Evolutionary conservation across 2,888 invertebrate species (phyloP).

Genomic region (Ophion ventricosus): DNA sequence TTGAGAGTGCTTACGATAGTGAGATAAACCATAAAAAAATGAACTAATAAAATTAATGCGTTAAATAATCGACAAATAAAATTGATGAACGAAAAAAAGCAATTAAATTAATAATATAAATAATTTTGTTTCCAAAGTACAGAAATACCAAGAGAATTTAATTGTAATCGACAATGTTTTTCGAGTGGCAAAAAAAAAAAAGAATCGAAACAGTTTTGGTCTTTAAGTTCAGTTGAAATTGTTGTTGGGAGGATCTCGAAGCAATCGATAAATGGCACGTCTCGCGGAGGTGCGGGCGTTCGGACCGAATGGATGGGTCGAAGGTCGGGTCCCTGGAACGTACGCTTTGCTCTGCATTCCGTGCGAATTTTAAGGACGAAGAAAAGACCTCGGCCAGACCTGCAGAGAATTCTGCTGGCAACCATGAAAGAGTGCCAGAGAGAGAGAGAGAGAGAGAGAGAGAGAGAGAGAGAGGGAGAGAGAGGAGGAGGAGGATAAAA

Average conservation of each 20-base stretch:
- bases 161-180: not conserved
- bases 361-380: constrained; percentile 10
- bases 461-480: constrained; percentile 31
- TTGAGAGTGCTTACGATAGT: not conserved
- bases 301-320: constrained; percentile 6
- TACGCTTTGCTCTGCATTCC: constrained; percentile 47
- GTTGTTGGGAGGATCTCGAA: not conserved
- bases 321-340: constrained; percentile 32
- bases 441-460: constrained; percentile 26
- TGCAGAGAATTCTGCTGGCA: constrained; percentile 23
- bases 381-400: constrained; percentile 1
- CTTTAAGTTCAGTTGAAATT: not conserved
- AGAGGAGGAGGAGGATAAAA: constrained; percentile 54
- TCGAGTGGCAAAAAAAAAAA: not conserved
- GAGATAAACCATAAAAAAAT: not conserved
- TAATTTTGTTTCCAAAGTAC: not conserved
- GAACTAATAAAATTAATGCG: not conserved
- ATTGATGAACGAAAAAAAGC: not conserved
- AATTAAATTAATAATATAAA: not conserved
- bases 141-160: not conserved
- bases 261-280: not conserved
- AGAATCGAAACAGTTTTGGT: not conserved
- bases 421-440: constrained; percentile 20
- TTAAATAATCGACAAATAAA: not conserved
- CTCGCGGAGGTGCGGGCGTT: not conserved